A percentile compares a stretch with the other conserved stretches of the same genome.
Conservation (phyloP, 2,888 invertebrate species). For the Eilema caniola region DNA sequence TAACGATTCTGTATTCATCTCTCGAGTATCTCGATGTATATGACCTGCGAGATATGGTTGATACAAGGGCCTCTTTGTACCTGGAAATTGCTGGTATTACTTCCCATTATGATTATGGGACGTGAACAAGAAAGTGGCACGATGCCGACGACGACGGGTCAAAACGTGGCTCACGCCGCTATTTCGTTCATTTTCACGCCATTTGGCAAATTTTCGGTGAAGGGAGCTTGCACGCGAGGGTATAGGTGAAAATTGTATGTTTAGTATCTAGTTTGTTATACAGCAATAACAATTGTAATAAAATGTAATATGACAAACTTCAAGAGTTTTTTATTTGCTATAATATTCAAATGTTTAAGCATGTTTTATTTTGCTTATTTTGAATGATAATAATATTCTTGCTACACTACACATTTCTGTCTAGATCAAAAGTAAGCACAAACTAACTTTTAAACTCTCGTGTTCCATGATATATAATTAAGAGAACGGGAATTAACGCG, state of each 20-base stretch:
- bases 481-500: too few species aligned
- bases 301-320: not conserved
- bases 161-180: conserved; percentile 63
- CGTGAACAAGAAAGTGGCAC: conserved; percentile 76
- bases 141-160: conserved; percentile 59
- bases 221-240: conserved; percentile 20
- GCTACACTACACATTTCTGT: not conserved
- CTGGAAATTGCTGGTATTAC: conserved; percentile 78
- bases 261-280: not conserved
- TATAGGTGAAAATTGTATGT: conserved; percentile 11
- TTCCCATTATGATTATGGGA: conserved; percentile 78
- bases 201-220: conserved; percentile 61
- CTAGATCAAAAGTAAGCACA: not conserved
- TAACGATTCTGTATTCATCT: conserved; percentile 65
- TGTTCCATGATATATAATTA: too few species aligned
- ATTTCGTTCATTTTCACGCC: conserved; percentile 71
- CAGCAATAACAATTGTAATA: not conserved
- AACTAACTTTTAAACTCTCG: too few species aligned
- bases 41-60: conserved; percentile 69
- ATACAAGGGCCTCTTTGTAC: conserved; percentile 69
- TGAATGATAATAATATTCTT: not conserved
- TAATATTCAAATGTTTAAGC: too few species aligned
- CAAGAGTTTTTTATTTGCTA: not conserved
- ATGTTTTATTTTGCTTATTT: too few species aligned
- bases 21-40: conserved; percentile 49